Evolutionary conservation across 2,888 invertebrate genomes (phyloP).

Genomic region (Crossocerus cetratus): DNA sequence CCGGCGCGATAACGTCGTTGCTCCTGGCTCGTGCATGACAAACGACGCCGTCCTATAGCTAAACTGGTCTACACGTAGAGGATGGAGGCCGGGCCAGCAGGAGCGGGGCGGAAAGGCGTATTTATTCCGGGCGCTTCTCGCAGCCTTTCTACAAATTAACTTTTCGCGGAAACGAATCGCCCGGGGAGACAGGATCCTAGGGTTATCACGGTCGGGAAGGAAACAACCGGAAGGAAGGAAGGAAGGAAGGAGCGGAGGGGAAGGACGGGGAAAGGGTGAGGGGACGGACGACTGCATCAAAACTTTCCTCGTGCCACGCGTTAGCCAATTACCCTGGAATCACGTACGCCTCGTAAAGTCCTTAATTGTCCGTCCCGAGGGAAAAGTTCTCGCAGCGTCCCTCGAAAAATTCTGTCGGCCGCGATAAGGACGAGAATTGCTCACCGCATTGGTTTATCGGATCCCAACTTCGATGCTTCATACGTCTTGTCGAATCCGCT

Average conservation of each 20-base stretch:
- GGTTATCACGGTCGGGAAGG: not conserved
- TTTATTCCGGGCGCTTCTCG: conserved; percentile 66
- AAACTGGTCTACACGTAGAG: too few species aligned
- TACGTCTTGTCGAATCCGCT: not conserved
- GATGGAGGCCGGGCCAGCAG: conserved; percentile 49
- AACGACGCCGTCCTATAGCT: conserved; percentile 67
- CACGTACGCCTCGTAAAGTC: conserved; percentile 50
- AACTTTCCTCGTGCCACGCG: conserved; percentile 43
- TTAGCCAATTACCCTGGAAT: conserved; percentile 53
- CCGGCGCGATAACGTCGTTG: conserved; percentile 64
- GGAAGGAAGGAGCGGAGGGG: not conserved
- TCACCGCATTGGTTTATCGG: conserved; percentile 41
- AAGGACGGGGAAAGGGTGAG: not conserved
- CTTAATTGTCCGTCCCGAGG: conserved; percentile 47
- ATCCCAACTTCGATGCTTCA: conserved; percentile 2
- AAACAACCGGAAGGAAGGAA: not conserved
- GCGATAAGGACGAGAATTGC: conserved; percentile 36
- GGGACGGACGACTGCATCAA: conserved; percentile 30
- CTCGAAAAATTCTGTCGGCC: conserved; percentile 6
- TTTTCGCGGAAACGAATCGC: conserved; percentile 61
- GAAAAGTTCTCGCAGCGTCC: conserved; percentile 17
- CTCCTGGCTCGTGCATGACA: conserved; percentile 65
- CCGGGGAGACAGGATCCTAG: conserved; percentile 10
- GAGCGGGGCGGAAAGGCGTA: conserved; percentile 62
- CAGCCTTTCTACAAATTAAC: conserved; percentile 70